phyloP scores from a whole-genome alignment of 1,140 invertebrate genomes.

The Ips nitidus region DNA sequence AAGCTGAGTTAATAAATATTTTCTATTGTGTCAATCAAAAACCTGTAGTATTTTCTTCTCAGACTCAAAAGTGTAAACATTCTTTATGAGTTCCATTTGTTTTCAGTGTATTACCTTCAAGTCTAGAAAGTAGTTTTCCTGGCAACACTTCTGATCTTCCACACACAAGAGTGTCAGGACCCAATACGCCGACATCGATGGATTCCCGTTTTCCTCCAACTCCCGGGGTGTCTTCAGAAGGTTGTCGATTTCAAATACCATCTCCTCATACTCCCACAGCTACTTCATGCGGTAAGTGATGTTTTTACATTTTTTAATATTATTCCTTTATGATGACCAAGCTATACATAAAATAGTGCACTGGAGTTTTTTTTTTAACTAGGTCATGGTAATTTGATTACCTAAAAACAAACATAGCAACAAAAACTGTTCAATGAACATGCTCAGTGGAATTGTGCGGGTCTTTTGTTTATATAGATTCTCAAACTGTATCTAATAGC shows the following conservation, averaged over 20 bases:
- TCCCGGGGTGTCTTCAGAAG: conserved; percentile 46
- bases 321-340: background rate
- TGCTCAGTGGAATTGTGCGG: no score
- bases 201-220: conserved; percentile 53
- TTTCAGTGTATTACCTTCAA: conserved; percentile 48
- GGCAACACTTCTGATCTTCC: conserved; percentile 45
- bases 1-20: no score
- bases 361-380: no score
- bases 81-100: conserved; percentile 4
- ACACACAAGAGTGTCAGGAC: conserved; percentile 51
- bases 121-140: conserved; percentile 49
- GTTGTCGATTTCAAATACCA: conserved; percentile 54
- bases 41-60: no score
- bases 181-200: conserved; percentile 55
- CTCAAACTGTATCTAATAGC: no score
- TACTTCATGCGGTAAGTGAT: conserved; percentile 40
- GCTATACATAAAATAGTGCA: no score
- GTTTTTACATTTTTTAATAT: background rate
- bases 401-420: no score
- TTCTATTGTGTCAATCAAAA: no score
- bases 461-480: no score
- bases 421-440: no score
- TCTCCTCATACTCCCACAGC: conserved; percentile 55
- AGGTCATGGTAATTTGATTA: no score
- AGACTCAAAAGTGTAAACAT: no score